These are phyloP conservation scores for Stenichneumon culpator DNA, from an alignment of 2,888 invertebrate genomes.

Conservation along the genomic window DNA sequence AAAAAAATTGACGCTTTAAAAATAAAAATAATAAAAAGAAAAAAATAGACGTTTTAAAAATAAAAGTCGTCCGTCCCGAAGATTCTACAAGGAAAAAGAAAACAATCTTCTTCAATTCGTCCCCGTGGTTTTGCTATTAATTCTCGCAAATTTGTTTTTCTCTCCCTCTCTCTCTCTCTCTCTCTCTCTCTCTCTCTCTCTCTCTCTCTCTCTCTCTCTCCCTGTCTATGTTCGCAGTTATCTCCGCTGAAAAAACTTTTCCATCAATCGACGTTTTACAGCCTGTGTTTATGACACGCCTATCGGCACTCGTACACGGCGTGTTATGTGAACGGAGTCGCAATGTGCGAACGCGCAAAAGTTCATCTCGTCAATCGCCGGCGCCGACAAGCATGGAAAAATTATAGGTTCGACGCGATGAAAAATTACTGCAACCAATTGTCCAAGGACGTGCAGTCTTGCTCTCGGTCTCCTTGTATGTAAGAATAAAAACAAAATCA, in stretches of 20 bases:
- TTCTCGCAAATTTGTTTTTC: slow-evolving; percentile 13
- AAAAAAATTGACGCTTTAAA: not conserved
- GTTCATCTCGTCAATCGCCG: slow-evolving; percentile 4
- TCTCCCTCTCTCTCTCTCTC: not conserved
- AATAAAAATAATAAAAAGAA: not conserved
- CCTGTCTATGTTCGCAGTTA: slow-evolving; percentile 17
- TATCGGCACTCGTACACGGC: slow-evolving; percentile 15
- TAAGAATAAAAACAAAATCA: not conserved
- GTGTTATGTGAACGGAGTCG: slow-evolving; percentile 1
- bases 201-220: not conserved
- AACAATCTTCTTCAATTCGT: slow-evolving; percentile 27
- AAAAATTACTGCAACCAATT: slow-evolving; percentile 27
- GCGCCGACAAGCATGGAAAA: slow-evolving; percentile 17
- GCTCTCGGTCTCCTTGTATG: not conserved
- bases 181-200: slow-evolving; percentile 11
- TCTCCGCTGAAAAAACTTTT: slow-evolving; percentile 43
- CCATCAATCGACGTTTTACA: slow-evolving; percentile 30
- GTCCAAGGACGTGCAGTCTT: not conserved
- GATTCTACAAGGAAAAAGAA: slow-evolving; percentile 9
- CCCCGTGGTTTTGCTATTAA: not conserved
- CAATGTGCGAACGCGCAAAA: slow-evolving; percentile 23
- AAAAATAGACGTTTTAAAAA: not conserved
- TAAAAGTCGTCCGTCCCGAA: not conserved
- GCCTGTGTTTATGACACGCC: not conserved
- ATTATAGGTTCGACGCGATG: not conserved